These are phyloP conservation scores for Coryphaenoides rupestris DNA, from an alignment of 2,113 vertebrate genomes.

Conservation along the genomic window DNA sequence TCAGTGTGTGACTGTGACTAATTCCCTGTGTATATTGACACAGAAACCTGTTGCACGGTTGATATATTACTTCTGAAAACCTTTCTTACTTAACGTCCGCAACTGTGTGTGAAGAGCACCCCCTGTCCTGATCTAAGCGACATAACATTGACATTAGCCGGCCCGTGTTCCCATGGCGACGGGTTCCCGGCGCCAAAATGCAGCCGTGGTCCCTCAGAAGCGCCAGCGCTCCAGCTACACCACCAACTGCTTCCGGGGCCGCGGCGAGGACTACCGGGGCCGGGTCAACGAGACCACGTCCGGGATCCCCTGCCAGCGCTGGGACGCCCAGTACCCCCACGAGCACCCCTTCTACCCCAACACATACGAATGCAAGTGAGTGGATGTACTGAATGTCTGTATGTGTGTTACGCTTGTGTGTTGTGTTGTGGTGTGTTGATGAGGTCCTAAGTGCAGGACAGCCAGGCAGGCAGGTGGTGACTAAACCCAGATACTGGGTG, in stretches of 20 bases:
- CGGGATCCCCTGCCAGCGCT: conserved; percentile 88
- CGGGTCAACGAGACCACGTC: conserved; percentile 81
- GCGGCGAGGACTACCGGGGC: conserved; percentile 89
- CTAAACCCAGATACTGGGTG: too few species aligned
- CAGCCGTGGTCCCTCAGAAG: conserved; percentile 67
- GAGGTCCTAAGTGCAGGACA: too few species aligned
- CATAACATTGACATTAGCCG: too few species aligned
- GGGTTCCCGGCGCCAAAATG: neutral
- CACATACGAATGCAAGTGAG: conserved; percentile 93
- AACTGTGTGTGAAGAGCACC: too few species aligned
- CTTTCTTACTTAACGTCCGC: too few species aligned
- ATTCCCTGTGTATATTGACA: too few species aligned
- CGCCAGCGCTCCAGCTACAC: conserved; percentile 69
- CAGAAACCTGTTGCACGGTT: too few species aligned
- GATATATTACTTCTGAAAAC: too few species aligned
- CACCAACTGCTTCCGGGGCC: conserved; percentile 82
- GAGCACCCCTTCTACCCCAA: conserved; percentile 83
- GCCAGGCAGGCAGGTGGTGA: too few species aligned
- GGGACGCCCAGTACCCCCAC: conserved; percentile 87
- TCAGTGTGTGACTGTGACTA: too few species aligned
- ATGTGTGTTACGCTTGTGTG: too few species aligned
- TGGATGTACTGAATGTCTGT: neutral
- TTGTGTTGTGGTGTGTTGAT: neutral
- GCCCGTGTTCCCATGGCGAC: neutral
- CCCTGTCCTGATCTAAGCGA: too few species aligned